Conservation (phyloP, 2,888 invertebrate species). For the Acleris laterana region DNA sequence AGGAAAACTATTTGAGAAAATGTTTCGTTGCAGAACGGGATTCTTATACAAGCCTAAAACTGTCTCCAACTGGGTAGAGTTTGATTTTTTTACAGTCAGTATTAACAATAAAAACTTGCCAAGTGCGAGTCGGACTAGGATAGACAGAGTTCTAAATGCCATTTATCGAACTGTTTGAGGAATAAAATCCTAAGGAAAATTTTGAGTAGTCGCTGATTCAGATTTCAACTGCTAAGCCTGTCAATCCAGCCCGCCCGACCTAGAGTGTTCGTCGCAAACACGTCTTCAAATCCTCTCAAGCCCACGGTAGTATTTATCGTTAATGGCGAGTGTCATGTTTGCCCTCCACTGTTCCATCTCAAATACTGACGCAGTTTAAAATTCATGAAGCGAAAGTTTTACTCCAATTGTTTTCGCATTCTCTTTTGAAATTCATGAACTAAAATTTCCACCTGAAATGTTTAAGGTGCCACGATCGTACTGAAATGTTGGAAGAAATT, state of each 20-base stretch:
- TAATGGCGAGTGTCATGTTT: constrained; percentile 14
- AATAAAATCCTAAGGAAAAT: too few relatives aligned
- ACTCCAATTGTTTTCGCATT: constrained; percentile 30
- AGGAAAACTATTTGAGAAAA: not conserved
- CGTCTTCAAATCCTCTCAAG: constrained; percentile 8
- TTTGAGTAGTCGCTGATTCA: too few relatives aligned
- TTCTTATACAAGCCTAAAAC: too few relatives aligned
- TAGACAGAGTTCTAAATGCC: too few relatives aligned
- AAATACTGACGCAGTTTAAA: constrained; percentile 21
- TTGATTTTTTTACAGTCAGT: too few relatives aligned
- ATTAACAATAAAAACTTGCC: too few relatives aligned
- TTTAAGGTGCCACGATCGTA: constrained; percentile 20
- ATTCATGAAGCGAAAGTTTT: constrained; percentile 36
- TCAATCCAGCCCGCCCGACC: not conserved
- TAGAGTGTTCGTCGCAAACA: not conserved
- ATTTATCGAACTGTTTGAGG: too few relatives aligned
- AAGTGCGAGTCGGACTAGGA: too few relatives aligned
- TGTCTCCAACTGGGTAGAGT: too few relatives aligned
- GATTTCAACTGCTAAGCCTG: too few relatives aligned
- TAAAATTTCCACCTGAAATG: constrained; percentile 29
- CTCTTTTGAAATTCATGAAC: constrained; percentile 31
- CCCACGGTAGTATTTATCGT: not conserved
- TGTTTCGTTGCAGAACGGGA: too few relatives aligned
- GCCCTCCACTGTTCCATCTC: constrained; percentile 5
- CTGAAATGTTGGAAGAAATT: constrained; percentile 16